Base-by-base conservation (phyloP, 2,888 invertebrate genomes). In the Theretra japonica region DNA sequence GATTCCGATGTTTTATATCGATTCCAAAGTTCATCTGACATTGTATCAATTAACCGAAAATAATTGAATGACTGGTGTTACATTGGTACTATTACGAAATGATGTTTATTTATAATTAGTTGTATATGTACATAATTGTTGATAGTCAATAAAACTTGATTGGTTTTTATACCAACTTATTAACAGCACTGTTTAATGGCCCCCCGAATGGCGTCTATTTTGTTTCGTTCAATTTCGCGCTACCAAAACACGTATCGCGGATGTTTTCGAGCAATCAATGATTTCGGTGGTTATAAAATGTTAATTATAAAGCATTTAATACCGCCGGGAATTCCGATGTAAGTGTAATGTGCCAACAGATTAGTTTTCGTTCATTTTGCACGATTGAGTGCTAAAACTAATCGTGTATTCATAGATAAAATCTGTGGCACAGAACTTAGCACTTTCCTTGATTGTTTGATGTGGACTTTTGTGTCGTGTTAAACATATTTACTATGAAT, bases 51-150 rank as follows among this genome's bases (percentile, higher is more conserved):
- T 81, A 81, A 62, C 56, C 53, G 23, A 65, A 65, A 74, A 73
- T 81, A 75, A 81, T 80, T 62, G 73, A 81, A 82, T 81, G 77
- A 77, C 82, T 79, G 75, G 79, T 79, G 73, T 77, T 77, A 81
- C 74, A 71, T 73, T 71, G 68, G 69, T 73, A 70, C 74, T 74
- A 79, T 82, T 81, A 79, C 78, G 76, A 79, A 79, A 82, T 80
- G 76, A 79, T 83, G 82, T 82, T 82, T 82, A 83, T 82, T 75
- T 83, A 82, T 82, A 79, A 83, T 82, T 83, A 82, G 82, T 75
- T 73, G 72, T 81, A 76, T 77, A 77, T 62, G 30, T 70, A 25
- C 21, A 58, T 73, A 70, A 73, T 73, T 70, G 58, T 76, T 77
- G 77, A 72, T 73, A 74, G 75, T 73, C 78, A 80, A 83, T 83